phyloP scores from a whole-genome alignment of 2,888 invertebrate species.

The Eupeodes latifasciatus region DNA sequence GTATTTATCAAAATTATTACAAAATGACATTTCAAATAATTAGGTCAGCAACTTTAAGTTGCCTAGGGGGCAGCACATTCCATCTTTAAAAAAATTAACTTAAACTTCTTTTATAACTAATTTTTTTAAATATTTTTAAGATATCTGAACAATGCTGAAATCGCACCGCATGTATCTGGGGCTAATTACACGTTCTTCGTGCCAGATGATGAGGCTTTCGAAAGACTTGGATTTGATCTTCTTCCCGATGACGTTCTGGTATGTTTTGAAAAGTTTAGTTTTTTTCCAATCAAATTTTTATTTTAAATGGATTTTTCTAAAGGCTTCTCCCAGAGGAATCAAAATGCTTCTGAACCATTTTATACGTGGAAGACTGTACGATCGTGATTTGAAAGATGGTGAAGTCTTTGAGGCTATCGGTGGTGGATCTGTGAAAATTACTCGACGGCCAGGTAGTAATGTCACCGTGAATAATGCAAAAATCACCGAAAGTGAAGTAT shows the following conservation, averaged over 20 bases:
- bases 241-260: constrained; percentile 86
- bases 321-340: constrained; percentile 86
- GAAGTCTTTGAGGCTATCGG: constrained; percentile 86
- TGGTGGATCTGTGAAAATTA: constrained; percentile 85
- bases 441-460: constrained; percentile 84
- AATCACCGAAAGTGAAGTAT: constrained; percentile 87
- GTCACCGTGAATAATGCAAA: constrained; percentile 86
- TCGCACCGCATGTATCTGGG: constrained; percentile 87
- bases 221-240: constrained; percentile 86
- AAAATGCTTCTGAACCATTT: constrained; percentile 87
- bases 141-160: constrained; percentile 87
- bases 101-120: no score
- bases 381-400: constrained; percentile 86
- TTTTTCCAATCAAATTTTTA: neutral
- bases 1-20: no score
- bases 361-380: constrained; percentile 87
- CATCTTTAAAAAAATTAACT: no score
- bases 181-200: constrained; percentile 89
- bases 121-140: constrained; percentile 78
- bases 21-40: no score
- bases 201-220: constrained; percentile 88
- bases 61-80: no score
- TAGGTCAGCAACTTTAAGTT: no score
- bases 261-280: constrained; percentile 50
- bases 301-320: constrained; percentile 76